Base-by-base conservation (phyloP, 2,113 vertebrate genomes). In the Bostrychus sinensis region DNA sequence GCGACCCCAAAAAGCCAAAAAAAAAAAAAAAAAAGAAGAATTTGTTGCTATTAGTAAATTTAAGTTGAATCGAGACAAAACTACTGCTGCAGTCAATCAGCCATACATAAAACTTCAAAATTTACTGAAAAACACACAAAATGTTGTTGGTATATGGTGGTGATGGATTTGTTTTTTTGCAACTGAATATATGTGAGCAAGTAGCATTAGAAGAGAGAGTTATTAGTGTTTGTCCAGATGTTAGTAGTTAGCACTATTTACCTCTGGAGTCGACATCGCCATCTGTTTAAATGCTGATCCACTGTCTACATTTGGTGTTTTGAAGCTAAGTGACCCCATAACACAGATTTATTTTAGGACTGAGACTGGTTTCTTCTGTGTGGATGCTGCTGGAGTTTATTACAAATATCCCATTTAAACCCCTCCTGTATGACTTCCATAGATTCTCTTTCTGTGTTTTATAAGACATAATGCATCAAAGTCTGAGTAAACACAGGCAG, bases 401-500 rank as follows among this genome's bases (percentile, higher is more conserved):
- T 32, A 32, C 5, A 30, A 32, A 32, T 7, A 32, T 32, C 30
- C 3, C 30, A n/a, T 48, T 12, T 8, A n/a, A 38, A 56, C 55
- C 14, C 17, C 28, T 14, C 20, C 7, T 12, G 17, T 1, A 1
- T 12, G 28, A 16, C 41, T 62, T 32, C 50, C 62, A 43, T 59
- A 4, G 41, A 14, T 65, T 48, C 53, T 25, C 22, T 51, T 7
- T 73, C 37, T 50, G 25, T 39, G 37, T 39, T 12, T 39, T 12
- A 5, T 8, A 32, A 16, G 46, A 65, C 23, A 37, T 38, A 45
- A 30, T 51, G 30, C 38, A 42, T 62, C 53, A 51, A 61, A 42
- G 23, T 16, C 34, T 36, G 19, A 60, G 69, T 14, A 16, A 50
- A 41, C 36, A 48, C 51, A 32, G 1, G 43, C 32, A 51, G 32